Evolutionary conservation across 2,113 vertebrate genomes (phyloP).

Genomic region (Dicaeum eximium): DNA sequence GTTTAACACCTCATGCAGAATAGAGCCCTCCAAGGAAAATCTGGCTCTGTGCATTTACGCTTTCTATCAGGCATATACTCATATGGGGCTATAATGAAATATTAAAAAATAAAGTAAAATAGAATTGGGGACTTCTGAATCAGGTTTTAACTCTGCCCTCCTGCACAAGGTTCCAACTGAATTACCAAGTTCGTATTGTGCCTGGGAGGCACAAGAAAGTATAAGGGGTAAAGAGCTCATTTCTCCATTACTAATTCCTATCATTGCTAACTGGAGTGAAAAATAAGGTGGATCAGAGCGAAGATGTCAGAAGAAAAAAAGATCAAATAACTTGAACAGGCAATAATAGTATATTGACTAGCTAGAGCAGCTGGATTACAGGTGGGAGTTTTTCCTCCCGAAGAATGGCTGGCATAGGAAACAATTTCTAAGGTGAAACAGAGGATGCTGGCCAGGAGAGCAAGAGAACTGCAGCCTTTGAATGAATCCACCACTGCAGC

Average conservation of each 20-base stretch:
- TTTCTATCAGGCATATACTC: conserved; percentile 7
- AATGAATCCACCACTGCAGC: not conserved
- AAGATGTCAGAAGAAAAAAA: not conserved
- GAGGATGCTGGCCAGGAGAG: not conserved
- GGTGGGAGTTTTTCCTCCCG: not conserved
- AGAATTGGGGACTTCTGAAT: not conserved
- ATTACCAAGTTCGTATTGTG: not conserved
- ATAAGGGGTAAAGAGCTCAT: not conserved
- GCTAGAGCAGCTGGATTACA: not conserved
- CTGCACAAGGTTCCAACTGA: not conserved
- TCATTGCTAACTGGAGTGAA: conserved; percentile 12
- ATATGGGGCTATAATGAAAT: not conserved
- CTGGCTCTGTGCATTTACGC: not conserved
- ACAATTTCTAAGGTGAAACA: not conserved
- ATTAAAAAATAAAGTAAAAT: conserved; percentile 36
- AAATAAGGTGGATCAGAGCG: not conserved
- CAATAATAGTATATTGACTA: not conserved
- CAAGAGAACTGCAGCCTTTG: not conserved
- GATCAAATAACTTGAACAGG: conserved; percentile 6
- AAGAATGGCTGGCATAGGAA: not conserved
- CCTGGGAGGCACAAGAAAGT: not conserved
- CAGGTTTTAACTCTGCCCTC: conserved; percentile 1
- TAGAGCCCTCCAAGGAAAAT: conserved; percentile 20
- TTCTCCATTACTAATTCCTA: conserved; percentile 27
- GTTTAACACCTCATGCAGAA: not conserved